Conservation (phyloP, 2,113 vertebrate species). For the Lophochroa leadbeateri region DNA sequence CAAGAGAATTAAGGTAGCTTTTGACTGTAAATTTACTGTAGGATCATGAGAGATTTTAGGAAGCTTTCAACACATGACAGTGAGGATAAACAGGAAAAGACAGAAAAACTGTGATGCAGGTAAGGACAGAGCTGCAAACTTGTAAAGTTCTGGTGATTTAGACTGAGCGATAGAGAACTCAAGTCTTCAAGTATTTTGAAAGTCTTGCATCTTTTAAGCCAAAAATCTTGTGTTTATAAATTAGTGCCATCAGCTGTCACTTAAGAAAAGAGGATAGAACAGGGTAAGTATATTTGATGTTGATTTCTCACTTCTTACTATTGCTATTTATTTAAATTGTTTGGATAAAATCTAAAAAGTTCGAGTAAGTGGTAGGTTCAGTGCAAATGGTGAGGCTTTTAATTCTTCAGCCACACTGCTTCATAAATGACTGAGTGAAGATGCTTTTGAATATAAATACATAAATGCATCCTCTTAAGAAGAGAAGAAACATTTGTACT, state of each 20-base stretch:
- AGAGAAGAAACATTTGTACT: not conserved
- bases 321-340: not conserved
- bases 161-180: not conserved
- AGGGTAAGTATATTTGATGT: not conserved
- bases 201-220: not conserved
- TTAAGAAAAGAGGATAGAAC: not conserved
- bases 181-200: not conserved
- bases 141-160: not conserved
- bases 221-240: not conserved
- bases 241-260: not conserved
- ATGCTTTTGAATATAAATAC: not conserved
- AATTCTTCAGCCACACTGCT: not conserved
- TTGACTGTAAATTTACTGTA: not conserved
- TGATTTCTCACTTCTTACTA: not conserved
- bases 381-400: not conserved
- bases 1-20: not conserved
- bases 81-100: not conserved
- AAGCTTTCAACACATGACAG: not conserved
- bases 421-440: not conserved
- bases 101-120: not conserved
- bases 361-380: not conserved
- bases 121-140: not conserved
- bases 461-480: not conserved
- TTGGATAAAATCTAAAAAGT: not conserved
- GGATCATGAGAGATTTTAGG: not conserved